These are phyloP conservation scores for Trypoxylon attenuatum DNA, from an alignment of 2,888 invertebrate species.

Conservation along the genomic window DNA sequence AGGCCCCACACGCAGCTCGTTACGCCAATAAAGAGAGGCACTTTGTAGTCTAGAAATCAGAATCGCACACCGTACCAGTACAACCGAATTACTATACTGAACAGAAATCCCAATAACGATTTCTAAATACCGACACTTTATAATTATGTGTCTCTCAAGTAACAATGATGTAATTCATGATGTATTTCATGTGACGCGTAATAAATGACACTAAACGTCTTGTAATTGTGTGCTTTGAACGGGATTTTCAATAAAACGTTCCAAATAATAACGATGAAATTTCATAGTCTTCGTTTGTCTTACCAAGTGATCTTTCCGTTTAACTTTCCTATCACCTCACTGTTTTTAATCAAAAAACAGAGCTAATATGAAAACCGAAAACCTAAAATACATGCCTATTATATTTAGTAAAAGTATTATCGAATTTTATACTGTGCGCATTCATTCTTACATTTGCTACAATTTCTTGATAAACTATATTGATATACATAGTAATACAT, in stretches of 20 bases:
- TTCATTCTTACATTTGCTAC: slow-evolving; percentile 14
- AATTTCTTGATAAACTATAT: slow-evolving; percentile 7
- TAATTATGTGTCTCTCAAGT: slow-evolving; percentile 22
- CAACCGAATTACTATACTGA: slow-evolving; percentile 68
- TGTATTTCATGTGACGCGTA: neutral
- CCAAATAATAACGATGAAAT: too few relatives aligned
- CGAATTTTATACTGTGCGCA: slow-evolving; percentile 7
- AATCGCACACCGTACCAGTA: slow-evolving; percentile 73
- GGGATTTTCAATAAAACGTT: too few relatives aligned
- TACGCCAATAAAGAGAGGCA: slow-evolving; percentile 91
- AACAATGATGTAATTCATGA: slow-evolving; percentile 2
- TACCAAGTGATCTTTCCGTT: too few relatives aligned
- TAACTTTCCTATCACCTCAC: too few relatives aligned
- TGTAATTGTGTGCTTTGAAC: neutral
- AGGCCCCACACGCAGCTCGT: slow-evolving; percentile 93
- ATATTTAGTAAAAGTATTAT: slow-evolving; percentile 6
- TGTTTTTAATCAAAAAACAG: too few relatives aligned
- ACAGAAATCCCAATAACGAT: slow-evolving; percentile 55
- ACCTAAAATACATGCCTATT: neutral
- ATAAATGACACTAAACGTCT: neutral
- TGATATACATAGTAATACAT: slow-evolving; percentile 8
- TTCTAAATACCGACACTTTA: slow-evolving; percentile 46
- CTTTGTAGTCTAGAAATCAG: slow-evolving; percentile 75
- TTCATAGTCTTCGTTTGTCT: too few relatives aligned
- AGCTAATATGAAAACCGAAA: too few relatives aligned